A percentile compares a stretch with the other conserved stretches of the same genome.
Evolutionary conservation across 2,797 vertebrate species (phyloP).

Genomic region (Australoheros facetus): DNA sequence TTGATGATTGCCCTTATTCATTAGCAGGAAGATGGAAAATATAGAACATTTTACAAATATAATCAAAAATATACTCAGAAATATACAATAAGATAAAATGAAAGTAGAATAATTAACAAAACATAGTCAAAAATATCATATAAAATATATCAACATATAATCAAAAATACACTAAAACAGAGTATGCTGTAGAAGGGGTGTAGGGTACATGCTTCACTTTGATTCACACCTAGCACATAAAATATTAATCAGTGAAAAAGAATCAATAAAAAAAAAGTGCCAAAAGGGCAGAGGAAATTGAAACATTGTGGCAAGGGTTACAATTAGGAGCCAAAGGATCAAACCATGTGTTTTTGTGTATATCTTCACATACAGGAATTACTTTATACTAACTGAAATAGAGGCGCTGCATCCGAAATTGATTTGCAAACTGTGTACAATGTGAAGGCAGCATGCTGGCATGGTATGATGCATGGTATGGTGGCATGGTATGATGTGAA

Average conservation of each 20-base stretch:
- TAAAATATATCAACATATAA: too few relatives aligned
- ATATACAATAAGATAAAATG: too few relatives aligned
- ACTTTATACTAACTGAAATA: background rate
- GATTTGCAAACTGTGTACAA: background rate
- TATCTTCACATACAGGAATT: background rate
- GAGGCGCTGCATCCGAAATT: background rate
- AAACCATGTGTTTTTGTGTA: background rate
- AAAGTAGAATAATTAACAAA: too few relatives aligned
- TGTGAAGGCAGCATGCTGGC: too few relatives aligned
- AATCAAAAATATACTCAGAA: too few relatives aligned
- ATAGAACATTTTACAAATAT: too few relatives aligned
- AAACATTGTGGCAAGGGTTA: background rate
- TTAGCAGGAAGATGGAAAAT: too few relatives aligned
- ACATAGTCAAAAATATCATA: too few relatives aligned
- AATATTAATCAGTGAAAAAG: background rate
- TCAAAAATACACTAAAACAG: too few relatives aligned
- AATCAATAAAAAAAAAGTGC: background rate
- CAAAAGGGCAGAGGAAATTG: background rate
- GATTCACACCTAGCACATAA: accelerated
- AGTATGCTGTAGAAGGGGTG: too few relatives aligned
- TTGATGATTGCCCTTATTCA: too few relatives aligned
- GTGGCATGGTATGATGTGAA: background rate
- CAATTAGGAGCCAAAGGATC: background rate
- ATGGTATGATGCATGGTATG: too few relatives aligned
- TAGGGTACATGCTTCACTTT: background rate